Evolutionary conservation across 2,888 invertebrate genomes (phyloP).

Genomic region (Himalopsyche tibetana): DNA sequence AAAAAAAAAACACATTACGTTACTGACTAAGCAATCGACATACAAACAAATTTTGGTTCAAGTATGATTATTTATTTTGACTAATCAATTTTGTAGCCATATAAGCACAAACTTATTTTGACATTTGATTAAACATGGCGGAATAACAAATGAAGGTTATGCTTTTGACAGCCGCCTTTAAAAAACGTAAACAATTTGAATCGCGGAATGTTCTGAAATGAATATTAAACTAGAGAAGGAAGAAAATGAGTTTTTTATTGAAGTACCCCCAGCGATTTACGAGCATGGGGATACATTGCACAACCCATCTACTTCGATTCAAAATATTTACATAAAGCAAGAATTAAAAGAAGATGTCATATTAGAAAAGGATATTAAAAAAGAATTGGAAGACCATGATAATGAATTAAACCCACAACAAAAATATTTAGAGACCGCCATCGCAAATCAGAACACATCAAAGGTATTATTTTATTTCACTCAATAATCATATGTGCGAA

Average conservation of each 20-base stretch:
- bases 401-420: no score
- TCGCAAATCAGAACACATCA: no score
- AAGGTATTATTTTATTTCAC: no score
- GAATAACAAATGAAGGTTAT: neutral
- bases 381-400: neutral
- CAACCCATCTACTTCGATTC: neutral
- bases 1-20: no score
- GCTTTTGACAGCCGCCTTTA: neutral
- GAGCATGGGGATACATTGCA: neutral
- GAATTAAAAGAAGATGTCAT: neutral
- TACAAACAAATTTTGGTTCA: neutral
- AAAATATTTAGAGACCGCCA: no score
- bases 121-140: neutral
- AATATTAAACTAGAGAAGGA: neutral
- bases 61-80: neutral
- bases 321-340: conserved; percentile 5
- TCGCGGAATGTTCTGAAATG: neutral
- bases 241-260: neutral
- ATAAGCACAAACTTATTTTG: neutral
- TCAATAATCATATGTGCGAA: no score
- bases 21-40: neutral
- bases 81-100: neutral
- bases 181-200: neutral
- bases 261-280: neutral
- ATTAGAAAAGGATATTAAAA: conserved; percentile 1